These are phyloP conservation scores for Macquaria australasica DNA, from an alignment of 2,113 vertebrate species.

Conservation along the genomic window DNA sequence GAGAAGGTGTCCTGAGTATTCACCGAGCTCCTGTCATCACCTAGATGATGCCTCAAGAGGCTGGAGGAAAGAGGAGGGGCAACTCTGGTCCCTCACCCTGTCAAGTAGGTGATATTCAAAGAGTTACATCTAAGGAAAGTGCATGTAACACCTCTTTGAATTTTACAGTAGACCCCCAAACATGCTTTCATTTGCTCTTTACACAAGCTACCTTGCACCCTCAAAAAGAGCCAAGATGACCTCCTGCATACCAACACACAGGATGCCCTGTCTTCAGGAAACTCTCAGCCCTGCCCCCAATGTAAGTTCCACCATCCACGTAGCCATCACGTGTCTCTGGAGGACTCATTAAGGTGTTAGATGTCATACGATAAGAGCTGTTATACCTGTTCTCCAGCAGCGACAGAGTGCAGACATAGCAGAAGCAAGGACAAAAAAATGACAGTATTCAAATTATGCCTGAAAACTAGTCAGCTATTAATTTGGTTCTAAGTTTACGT, in stretches of 20 bases:
- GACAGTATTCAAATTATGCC: slow-evolving; percentile 10
- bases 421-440: slow-evolving; percentile 5
- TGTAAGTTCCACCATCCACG: slow-evolving; percentile 36
- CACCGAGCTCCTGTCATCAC: slow-evolving; percentile 49
- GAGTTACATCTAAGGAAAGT: slow-evolving; percentile 3
- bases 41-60: slow-evolving; percentile 42
- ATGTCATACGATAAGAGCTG: slow-evolving; percentile 39
- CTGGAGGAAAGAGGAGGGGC: neutral
- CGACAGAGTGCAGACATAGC: slow-evolving; percentile 23
- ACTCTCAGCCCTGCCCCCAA: slow-evolving; percentile 45
- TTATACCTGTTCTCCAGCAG: slow-evolving; percentile 42
- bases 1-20: slow-evolving; percentile 32
- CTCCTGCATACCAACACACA: slow-evolving; percentile 27
- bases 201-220: neutral
- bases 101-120: slow-evolving; percentile 25
- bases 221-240: slow-evolving; percentile 4
- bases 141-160: neutral
- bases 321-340: slow-evolving; percentile 53
- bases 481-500: neutral
- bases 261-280: slow-evolving; percentile 50
- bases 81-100: neutral
- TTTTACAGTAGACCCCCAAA: neutral
- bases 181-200: neutral
- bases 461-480: neutral
- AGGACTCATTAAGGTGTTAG: slow-evolving; percentile 56